phyloP scores from a whole-genome alignment of 2,888 invertebrate genomes.

The Lymantria dispar region DNA sequence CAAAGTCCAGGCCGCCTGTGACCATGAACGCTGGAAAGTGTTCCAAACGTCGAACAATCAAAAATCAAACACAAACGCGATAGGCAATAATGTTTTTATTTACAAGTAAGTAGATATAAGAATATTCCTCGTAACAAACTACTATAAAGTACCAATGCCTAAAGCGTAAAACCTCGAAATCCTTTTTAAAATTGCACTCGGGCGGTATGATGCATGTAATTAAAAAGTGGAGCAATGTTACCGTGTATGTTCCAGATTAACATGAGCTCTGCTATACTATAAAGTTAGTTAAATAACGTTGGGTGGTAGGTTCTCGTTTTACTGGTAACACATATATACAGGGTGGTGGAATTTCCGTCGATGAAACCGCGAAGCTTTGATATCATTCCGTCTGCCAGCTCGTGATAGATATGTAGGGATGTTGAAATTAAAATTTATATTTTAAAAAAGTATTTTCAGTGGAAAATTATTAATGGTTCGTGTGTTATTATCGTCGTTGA shows the following conservation, averaged over 20 bases:
- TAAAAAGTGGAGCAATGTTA: conserved; percentile 69
- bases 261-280: conserved; percentile 22
- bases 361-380: conserved; percentile 61
- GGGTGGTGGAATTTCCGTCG: conserved; percentile 34
- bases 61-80: too few relatives aligned
- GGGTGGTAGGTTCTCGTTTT: not conserved
- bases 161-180: conserved; percentile 55
- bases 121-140: too few relatives aligned
- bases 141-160: too few relatives aligned
- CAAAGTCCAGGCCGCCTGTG: too few relatives aligned
- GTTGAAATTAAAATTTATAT: conserved; percentile 34
- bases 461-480: conserved; percentile 15
- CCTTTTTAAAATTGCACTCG: conserved; percentile 65
- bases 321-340: not conserved
- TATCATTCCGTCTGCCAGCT: conserved; percentile 44
- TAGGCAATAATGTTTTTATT: too few relatives aligned
- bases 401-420: conserved; percentile 47
- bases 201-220: conserved; percentile 70
- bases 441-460: conserved; percentile 18
- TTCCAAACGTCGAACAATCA: too few relatives aligned
- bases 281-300: not conserved
- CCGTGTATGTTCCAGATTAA: conserved; percentile 31
- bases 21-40: too few relatives aligned
- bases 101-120: too few relatives aligned
- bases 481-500: not conserved